phyloP scores from a whole-genome alignment of 1,140 invertebrate genomes.

The Cheumatopsyche charites region DNA sequence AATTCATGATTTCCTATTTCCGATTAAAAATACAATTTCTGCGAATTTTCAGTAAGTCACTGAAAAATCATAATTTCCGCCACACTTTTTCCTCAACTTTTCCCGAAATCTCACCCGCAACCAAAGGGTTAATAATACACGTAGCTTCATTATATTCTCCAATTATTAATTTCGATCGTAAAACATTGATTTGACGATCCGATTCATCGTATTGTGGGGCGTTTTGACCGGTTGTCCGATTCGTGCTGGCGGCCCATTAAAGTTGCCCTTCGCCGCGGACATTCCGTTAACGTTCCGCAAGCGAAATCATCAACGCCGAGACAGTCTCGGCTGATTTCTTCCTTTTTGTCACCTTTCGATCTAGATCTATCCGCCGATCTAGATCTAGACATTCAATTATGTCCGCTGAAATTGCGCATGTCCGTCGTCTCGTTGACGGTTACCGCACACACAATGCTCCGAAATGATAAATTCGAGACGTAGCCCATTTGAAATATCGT shows the following conservation, averaged over 20 bases:
- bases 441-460: neutral
- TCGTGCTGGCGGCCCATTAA: slow-evolving; percentile 16
- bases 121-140: too few relatives aligned
- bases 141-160: too few relatives aligned
- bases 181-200: too few relatives aligned
- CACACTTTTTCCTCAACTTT: too few relatives aligned
- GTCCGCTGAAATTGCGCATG: neutral
- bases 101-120: too few relatives aligned
- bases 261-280: slow-evolving; percentile 4
- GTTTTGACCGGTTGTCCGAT: slow-evolving; percentile 25
- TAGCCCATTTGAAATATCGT: slow-evolving; percentile 3
- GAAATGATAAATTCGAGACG: slow-evolving; percentile 14
- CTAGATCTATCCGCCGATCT: slow-evolving; percentile 11
- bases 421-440: neutral
- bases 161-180: too few relatives aligned
- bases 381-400: neutral
- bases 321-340: neutral
- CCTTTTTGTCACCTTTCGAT: slow-evolving; percentile 26
- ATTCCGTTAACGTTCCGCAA: slow-evolving; percentile 13
- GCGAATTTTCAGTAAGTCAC: too few relatives aligned
- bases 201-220: neutral
- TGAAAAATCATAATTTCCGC: too few relatives aligned
- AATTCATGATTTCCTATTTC: too few relatives aligned
- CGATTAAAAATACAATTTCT: too few relatives aligned
- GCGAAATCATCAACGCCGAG: slow-evolving; percentile 1